phyloP scores from a whole-genome alignment of 2,888 invertebrate species.

The Xestia ashworthii region DNA sequence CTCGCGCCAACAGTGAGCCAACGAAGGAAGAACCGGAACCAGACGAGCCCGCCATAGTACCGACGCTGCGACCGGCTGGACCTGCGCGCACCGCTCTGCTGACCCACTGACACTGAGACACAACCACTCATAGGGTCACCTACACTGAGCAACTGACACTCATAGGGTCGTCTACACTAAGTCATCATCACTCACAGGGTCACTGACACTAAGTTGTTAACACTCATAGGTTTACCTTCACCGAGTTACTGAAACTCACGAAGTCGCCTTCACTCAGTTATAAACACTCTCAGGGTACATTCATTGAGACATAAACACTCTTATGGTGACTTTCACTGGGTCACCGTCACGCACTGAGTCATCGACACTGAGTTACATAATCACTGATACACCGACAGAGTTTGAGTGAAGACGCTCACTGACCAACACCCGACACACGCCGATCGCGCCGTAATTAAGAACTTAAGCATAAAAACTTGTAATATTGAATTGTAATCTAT shows the following conservation, averaged over 20 bases:
- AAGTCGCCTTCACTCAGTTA: neutral
- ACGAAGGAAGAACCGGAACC: slow-evolving; percentile 76
- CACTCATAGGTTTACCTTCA: neutral
- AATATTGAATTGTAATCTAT: slow-evolving; percentile 57
- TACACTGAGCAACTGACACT: neutral
- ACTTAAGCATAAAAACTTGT: slow-evolving; percentile 41
- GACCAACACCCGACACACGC: neutral
- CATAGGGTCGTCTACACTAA: neutral
- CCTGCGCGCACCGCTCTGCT: slow-evolving; percentile 79
- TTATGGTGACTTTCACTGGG: neutral
- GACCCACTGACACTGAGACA: slow-evolving; percentile 71
- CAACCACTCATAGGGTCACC: slow-evolving; percentile 14
- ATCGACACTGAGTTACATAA: slow-evolving; percentile 5
- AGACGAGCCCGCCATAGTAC: slow-evolving; percentile 85
- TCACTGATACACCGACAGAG: neutral
- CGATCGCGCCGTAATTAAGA: slow-evolving; percentile 25
- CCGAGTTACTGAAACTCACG: neutral
- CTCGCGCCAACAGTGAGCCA: slow-evolving; percentile 74
- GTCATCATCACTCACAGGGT: neutral
- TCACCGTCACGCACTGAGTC: neutral
- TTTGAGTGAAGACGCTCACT: neutral
- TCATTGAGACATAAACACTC: neutral
- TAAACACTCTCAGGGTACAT: neutral
- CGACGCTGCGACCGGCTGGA: slow-evolving; percentile 82
- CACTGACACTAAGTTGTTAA: neutral